Percentiles rank a stretch among this genome's conserved stretches.
These are phyloP conservation scores for Nemotelus nigrinus DNA, from an alignment of 2,888 invertebrate species.

Conservation along the genomic window DNA sequence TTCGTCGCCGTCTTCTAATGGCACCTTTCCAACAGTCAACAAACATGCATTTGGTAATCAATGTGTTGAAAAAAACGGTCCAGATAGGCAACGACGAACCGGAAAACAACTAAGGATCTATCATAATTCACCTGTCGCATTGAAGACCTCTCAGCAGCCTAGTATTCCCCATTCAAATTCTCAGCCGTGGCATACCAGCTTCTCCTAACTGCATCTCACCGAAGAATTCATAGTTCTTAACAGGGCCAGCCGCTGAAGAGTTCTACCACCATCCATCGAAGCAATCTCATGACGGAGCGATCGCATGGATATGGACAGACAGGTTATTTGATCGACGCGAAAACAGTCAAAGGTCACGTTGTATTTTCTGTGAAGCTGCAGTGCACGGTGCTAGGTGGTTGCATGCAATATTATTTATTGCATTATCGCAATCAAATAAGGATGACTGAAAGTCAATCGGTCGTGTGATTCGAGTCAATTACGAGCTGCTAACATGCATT, in stretches of 20 bases:
- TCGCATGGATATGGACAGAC: neutral
- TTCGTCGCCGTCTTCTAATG: no score
- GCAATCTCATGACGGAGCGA: no score
- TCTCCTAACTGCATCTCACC: neutral
- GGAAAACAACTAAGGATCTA: no score
- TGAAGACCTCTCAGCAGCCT: neutral
- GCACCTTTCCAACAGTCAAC: no score
- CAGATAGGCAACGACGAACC: no score
- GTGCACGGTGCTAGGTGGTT: neutral
- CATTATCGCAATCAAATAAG: constrained; percentile 17
- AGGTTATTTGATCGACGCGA: neutral
- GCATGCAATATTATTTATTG: neutral
- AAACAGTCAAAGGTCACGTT: constrained; percentile 4
- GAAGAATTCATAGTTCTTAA: neutral
- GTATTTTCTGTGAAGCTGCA: neutral
- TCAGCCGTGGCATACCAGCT: neutral
- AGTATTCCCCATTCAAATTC: neutral
- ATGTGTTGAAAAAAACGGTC: no score
- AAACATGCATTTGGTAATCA: no score
- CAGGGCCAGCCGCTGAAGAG: no score
- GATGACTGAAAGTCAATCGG: constrained; percentile 19
- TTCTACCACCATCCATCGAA: no score
- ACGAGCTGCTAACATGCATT: neutral
- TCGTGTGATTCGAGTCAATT: constrained; percentile 28
- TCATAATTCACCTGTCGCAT: neutral